Evolutionary conservation across 2,113 vertebrate genomes (phyloP).

Genomic region (Neotoma lepida): DNA sequence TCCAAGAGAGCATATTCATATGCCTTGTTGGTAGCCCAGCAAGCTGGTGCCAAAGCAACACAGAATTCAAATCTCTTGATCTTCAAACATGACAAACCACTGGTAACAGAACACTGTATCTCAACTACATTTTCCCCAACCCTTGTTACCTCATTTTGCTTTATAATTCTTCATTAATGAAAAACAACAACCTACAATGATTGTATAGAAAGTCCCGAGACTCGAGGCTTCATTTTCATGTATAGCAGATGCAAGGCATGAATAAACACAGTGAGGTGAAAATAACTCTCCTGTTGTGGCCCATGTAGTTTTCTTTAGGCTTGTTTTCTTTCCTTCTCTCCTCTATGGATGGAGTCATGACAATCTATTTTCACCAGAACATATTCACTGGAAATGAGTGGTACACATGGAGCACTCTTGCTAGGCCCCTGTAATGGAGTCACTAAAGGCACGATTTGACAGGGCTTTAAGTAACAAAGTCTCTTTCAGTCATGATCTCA

Average conservation of each 20-base stretch:
- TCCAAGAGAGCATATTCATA: background rate
- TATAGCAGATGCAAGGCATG: background rate
- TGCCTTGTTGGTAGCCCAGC: background rate
- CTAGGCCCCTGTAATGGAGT: background rate
- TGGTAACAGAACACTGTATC: background rate
- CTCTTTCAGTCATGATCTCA: background rate
- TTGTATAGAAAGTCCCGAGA: background rate
- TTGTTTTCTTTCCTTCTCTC: background rate
- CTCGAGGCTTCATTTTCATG: conserved; percentile 8
- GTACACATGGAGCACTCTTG: background rate
- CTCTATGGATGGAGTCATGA: background rate
- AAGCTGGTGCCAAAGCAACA: background rate
- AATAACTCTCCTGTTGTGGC: background rate
- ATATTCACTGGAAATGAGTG: background rate
- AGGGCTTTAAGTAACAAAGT: background rate
- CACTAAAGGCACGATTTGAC: background rate
- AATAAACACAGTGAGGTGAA: background rate
- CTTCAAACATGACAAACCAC: background rate
- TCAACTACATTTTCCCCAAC: background rate
- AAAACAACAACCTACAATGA: background rate
- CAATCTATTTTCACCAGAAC: background rate
- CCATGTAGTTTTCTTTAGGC: background rate
- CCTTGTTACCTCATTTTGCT: background rate
- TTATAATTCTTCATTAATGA: background rate
- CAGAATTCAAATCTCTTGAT: background rate